Evolutionary conservation across 2,797 vertebrate genomes (phyloP).

Genomic region (Glossophaga mutica): DNA sequence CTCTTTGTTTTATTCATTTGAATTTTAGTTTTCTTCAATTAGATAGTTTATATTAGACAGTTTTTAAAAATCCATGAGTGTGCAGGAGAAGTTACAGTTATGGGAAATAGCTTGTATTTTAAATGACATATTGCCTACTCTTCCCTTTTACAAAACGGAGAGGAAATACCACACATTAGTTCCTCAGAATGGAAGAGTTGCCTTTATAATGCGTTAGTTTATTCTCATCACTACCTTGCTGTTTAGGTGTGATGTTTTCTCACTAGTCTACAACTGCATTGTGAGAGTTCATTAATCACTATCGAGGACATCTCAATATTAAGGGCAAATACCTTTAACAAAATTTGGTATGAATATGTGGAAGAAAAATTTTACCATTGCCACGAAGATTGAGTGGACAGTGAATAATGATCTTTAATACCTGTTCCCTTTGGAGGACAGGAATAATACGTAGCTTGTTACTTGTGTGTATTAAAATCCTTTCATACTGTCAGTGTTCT

Average conservation of each 20-base stretch:
- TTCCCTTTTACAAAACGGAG: neutral
- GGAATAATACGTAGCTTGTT: neutral
- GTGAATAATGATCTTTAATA: neutral
- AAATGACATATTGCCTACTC: neutral
- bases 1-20: slow-evolving; percentile 14
- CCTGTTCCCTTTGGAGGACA: neutral
- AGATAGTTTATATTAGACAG: neutral
- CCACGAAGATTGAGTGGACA: neutral
- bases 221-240: neutral
- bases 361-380: neutral
- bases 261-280: neutral
- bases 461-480: neutral
- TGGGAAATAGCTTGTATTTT: slow-evolving; percentile 17
- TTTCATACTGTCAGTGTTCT: neutral
- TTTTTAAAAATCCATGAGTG: neutral
- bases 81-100: neutral
- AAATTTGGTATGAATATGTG: neutral
- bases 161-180: neutral
- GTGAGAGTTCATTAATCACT: neutral
- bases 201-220: neutral
- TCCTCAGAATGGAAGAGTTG: neutral
- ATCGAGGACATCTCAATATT: neutral
- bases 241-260: neutral
- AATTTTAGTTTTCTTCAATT: neutral
- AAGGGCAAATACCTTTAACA: neutral